These are phyloP conservation scores for Lingula anatina DNA, from an alignment of 2,888 invertebrate genomes.

Conservation along the genomic window DNA sequence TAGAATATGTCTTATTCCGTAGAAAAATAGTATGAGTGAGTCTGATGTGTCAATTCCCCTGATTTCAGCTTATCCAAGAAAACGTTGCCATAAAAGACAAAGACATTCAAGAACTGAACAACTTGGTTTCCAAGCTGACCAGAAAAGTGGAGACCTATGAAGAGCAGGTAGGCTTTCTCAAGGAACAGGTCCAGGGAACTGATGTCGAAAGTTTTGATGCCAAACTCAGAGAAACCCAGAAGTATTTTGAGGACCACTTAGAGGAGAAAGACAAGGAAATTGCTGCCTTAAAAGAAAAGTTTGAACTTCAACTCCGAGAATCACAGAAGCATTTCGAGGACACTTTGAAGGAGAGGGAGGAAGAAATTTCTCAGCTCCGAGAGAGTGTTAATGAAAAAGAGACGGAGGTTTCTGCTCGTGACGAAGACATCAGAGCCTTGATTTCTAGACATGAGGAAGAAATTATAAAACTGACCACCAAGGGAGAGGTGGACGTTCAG, in stretches of 20 bases:
- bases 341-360: conserved; percentile 34
- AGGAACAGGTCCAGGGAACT: conserved; percentile 30
- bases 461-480: conserved; percentile 33
- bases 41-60: too few species aligned
- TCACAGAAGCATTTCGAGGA: conserved; percentile 43
- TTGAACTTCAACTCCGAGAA: conserved; percentile 31
- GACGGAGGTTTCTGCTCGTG: conserved; percentile 25
- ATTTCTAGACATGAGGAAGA: conserved; percentile 36
- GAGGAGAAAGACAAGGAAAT: conserved; percentile 32
- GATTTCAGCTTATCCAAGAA: conserved; percentile 45
- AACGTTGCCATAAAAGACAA: conserved; percentile 37
- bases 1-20: too few species aligned
- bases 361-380: conserved; percentile 22
- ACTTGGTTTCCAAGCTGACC: conserved; percentile 35
- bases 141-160: conserved; percentile 35
- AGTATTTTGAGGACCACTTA: conserved; percentile 40
- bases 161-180: conserved; percentile 25
- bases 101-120: conserved; percentile 26
- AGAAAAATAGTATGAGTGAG: too few species aligned
- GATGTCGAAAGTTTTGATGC: conserved; percentile 33
- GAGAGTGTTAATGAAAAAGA: conserved; percentile 26
- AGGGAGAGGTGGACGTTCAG: conserved; percentile 35
- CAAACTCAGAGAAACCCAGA: conserved; percentile 35
- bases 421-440: conserved; percentile 34
- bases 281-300: conserved; percentile 30